phyloP scores from a whole-genome alignment of 2,113 vertebrate species.

The Zapornia atra region DNA sequence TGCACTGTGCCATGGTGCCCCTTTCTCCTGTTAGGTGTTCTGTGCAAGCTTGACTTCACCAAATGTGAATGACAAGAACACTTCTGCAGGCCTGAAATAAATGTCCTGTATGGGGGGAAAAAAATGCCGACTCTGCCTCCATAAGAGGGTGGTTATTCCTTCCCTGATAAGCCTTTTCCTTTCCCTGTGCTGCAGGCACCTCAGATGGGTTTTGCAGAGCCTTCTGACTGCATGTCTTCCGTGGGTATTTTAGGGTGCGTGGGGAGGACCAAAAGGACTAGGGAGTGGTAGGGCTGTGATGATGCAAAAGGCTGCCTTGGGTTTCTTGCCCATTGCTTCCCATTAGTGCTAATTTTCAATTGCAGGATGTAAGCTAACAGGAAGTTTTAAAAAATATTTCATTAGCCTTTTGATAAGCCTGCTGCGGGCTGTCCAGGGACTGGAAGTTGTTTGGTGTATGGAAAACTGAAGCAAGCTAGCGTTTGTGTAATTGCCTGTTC shows the following conservation, averaged over 20 bases:
- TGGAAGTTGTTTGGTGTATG: not conserved
- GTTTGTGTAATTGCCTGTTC: not conserved
- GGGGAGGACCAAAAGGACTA: not conserved
- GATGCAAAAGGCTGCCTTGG: not conserved
- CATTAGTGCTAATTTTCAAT: not conserved
- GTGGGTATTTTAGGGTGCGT: fast-evolving
- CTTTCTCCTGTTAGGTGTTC: not conserved
- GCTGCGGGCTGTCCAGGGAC: not conserved
- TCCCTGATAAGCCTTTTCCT: not conserved
- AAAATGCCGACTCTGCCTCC: not conserved
- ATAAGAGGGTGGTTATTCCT: not conserved
- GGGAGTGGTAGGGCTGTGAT: not conserved
- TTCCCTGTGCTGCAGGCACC: not conserved
- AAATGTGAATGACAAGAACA: not conserved
- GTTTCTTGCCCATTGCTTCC: not conserved
- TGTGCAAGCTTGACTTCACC: not conserved
- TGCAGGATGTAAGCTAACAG: not conserved
- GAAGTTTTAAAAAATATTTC: not conserved
- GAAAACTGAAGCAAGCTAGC: not conserved
- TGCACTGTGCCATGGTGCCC: not conserved
- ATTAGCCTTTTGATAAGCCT: not conserved
- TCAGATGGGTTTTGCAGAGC: not conserved
- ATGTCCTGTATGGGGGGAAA: not conserved
- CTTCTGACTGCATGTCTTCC: not conserved
- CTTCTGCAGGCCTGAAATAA: not conserved